Conservation (phyloP, 2,113 vertebrate species). For the Suncus etruscus region DNA sequence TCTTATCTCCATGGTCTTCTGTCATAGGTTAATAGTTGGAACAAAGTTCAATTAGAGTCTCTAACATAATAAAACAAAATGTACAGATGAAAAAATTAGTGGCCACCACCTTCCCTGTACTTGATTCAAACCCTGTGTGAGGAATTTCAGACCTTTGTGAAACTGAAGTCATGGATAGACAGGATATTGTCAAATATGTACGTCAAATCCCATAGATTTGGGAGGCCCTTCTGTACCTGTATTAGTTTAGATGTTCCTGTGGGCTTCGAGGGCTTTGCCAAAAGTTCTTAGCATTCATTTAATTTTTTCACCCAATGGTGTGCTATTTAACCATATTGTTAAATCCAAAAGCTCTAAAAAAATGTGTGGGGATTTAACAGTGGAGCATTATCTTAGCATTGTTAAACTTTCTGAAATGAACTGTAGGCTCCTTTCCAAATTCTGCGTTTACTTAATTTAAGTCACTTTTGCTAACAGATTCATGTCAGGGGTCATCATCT, state of each 20-base stretch:
- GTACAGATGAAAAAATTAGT: conserved; percentile 81
- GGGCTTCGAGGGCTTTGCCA: background rate
- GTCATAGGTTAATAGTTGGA: conserved; percentile 89
- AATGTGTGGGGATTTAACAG: conserved; percentile 31
- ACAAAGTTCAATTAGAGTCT: conserved; percentile 87
- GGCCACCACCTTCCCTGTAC: conserved; percentile 39
- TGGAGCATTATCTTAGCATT: conserved; percentile 19
- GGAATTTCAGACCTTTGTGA: conserved; percentile 20
- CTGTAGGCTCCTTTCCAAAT: conserved; percentile 49
- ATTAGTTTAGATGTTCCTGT: background rate
- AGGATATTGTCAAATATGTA: background rate
- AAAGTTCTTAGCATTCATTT: conserved; percentile 7
- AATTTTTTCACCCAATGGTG: background rate
- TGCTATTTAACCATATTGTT: conserved; percentile 14
- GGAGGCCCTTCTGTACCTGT: background rate
- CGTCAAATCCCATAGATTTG: background rate
- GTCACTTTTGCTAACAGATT: conserved; percentile 60
- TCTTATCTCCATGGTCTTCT: conserved; percentile 87
- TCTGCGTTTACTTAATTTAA: conserved; percentile 67
- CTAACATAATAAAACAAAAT: conserved; percentile 80
- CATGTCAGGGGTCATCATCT: conserved; percentile 50
- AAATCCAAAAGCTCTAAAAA: background rate
- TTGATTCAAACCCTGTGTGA: conserved; percentile 50
- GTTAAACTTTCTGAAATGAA: conserved; percentile 55
- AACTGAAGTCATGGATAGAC: background rate